These are phyloP conservation scores for Abrostola triplasia DNA, from an alignment of 2,888 invertebrate genomes.

Conservation along the genomic window DNA sequence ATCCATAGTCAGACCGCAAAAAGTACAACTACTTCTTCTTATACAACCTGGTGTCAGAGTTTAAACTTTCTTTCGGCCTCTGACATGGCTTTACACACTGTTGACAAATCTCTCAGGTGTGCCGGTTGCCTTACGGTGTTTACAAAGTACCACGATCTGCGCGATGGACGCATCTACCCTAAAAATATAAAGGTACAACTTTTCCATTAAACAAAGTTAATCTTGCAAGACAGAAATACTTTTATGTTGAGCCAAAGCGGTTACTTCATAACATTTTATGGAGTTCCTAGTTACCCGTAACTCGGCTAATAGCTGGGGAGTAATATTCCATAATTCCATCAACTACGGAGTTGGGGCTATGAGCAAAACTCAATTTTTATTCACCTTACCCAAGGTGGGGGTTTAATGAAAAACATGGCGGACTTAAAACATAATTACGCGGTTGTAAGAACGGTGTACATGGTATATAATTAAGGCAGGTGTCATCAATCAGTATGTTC, in stretches of 20 bases:
- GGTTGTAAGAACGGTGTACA: conserved; percentile 22
- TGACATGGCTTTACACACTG: no score
- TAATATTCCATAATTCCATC: conserved; percentile 28
- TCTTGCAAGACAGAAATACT: conserved; percentile 6
- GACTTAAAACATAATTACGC: conserved; percentile 52
- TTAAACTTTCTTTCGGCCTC: no score
- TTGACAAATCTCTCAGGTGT: no score
- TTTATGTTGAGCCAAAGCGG: not conserved
- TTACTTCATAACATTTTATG: conserved; percentile 28
- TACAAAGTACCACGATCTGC: no score
- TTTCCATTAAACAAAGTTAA: not conserved
- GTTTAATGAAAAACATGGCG: conserved; percentile 51
- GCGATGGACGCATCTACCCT: not conserved
- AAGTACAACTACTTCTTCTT: no score
- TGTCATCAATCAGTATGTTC: conserved; percentile 58
- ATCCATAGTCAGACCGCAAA: no score
- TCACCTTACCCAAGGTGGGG: conserved; percentile 1
- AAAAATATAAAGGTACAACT: not conserved
- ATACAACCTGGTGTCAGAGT: no score
- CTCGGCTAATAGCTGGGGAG: conserved; percentile 26
- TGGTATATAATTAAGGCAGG: conserved; percentile 30
- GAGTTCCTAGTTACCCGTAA: conserved; percentile 17
- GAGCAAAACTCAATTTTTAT: conserved; percentile 36
- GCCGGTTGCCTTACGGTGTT: no score
- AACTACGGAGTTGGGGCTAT: conserved; percentile 6